These are phyloP conservation scores for Apotomis betuletana DNA, from an alignment of 2,888 invertebrate genomes.

Conservation along the genomic window DNA sequence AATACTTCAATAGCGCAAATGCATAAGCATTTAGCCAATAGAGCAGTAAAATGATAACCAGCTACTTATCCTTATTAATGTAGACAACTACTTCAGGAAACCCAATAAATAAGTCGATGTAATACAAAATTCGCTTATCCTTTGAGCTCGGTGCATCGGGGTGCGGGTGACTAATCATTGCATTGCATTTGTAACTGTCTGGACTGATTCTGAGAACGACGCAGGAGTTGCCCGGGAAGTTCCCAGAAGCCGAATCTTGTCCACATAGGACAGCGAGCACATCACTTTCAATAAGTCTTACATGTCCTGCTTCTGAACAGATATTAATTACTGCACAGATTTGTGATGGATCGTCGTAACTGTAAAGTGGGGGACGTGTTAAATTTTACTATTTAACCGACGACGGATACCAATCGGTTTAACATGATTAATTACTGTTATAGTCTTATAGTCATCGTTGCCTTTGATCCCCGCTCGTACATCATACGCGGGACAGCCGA, in stretches of 20 bases:
- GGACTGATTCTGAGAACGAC: conserved; percentile 63
- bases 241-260: conserved; percentile 58
- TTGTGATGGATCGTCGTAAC: conserved; percentile 11
- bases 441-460: conserved; percentile 1
- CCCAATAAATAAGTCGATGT: not conserved
- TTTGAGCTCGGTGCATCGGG: conserved; percentile 9
- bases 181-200: conserved; percentile 39
- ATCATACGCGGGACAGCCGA: conserved; percentile 39
- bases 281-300: conserved; percentile 44
- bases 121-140: conserved; percentile 16
- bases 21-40: not conserved
- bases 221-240: conserved; percentile 64
- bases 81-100: not conserved
- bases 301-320: conserved; percentile 40
- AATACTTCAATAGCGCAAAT: not conserved
- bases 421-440: conserved; percentile 36
- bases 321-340: conserved; percentile 25
- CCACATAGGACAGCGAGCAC: conserved; percentile 56
- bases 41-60: not conserved
- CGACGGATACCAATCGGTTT: conserved; percentile 11
- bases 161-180: conserved; percentile 32
- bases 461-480: conserved; percentile 38
- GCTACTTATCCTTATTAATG: not conserved
- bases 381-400: conserved; percentile 3
- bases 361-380: conserved; percentile 15